Evolutionary conservation across 2,888 invertebrate species (phyloP), one percentile per base, ranked within the genome.

Genomic region (Colostygia pectinataria): DNA sequence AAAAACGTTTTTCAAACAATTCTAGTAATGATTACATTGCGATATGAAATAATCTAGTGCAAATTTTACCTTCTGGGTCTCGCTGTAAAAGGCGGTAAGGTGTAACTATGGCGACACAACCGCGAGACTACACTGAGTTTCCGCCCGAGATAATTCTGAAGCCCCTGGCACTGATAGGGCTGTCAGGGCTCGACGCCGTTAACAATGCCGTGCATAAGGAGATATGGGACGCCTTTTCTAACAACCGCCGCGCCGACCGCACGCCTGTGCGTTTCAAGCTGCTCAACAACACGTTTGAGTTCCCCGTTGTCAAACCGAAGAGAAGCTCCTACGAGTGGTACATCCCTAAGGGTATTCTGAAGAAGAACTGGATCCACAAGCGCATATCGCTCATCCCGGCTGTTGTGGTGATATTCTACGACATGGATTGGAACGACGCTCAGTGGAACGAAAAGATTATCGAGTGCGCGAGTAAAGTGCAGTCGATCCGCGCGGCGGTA

Each of bases 361-460:
- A 99, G 78, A 93, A 95, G 31, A 96, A 97, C 74, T 99, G 99
- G 99, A 95, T 99, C 91, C 92, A 94, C 39, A 99, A 99, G 81
- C 97, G 99, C 74, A 91, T 98, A 25, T 94, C 95, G 61, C 92
- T 95, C 47, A 92, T 99, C 57, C 99, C 99, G 5, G 95, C 99
- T 0, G 95, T 99, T 0, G 95, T 98, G 15, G 98, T 98, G 1
- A 93, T 98, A 54, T 99, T 99, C 83, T 97, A 97, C 79, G 99
- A 99, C 71, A 93, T 99, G 74, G 99, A 99, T 83, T 99, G 99
- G 99, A 97, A 97, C 76, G 98, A 99, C 83, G 91, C 93, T 0
- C 93, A 94, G 57, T 99, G 99, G 98, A 95, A 95, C 63, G 99
- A 99, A 63, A 98, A 97, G 75, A 97, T 97, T 73, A 94, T 96